A percentile compares a stretch with the other conserved stretches of the same genome.
phyloP scores from a whole-genome alignment of 2,888 invertebrate genomes.

The Junonia oenone region DNA sequence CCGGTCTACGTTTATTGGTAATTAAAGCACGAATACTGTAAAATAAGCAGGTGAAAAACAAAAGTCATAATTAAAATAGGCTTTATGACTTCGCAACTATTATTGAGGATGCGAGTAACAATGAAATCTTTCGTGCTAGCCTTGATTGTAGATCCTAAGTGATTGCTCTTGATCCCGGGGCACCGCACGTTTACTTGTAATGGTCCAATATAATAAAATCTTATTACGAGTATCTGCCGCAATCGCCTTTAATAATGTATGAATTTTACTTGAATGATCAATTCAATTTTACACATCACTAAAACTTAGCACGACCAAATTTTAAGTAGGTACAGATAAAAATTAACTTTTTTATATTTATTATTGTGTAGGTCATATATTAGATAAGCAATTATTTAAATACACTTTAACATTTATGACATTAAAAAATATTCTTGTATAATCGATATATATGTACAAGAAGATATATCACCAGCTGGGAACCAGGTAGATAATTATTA shows the following conservation, averaged over 20 bases:
- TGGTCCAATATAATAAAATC: constrained; percentile 69
- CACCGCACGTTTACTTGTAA: constrained; percentile 65
- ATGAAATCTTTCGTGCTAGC: constrained; percentile 11
- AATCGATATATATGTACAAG: background rate
- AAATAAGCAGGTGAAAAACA: constrained; percentile 9
- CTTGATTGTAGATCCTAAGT: constrained; percentile 24
- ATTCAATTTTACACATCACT: constrained; percentile 46
- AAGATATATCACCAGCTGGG: constrained; percentile 4
- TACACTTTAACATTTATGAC: background rate
- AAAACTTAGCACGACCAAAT: background rate
- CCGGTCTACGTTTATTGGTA: constrained; percentile 24
- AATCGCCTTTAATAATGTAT: constrained; percentile 59
- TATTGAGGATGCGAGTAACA: constrained; percentile 12
- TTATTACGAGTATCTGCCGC: constrained; percentile 59
- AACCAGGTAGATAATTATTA: constrained; percentile 11
- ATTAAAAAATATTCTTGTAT: background rate
- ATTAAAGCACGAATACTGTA: constrained; percentile 20
- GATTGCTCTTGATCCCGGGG: constrained; percentile 55
- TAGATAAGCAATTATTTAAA: no score
- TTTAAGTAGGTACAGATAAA: background rate
- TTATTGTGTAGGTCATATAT: no score
- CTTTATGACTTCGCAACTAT: constrained; percentile 6
- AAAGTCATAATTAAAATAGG: constrained; percentile 6
- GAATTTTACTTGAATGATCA: constrained; percentile 52
- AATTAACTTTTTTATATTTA: background rate